Conservation (phyloP, 1,140 invertebrate species). For the Leptoteleia sp. region DNA sequence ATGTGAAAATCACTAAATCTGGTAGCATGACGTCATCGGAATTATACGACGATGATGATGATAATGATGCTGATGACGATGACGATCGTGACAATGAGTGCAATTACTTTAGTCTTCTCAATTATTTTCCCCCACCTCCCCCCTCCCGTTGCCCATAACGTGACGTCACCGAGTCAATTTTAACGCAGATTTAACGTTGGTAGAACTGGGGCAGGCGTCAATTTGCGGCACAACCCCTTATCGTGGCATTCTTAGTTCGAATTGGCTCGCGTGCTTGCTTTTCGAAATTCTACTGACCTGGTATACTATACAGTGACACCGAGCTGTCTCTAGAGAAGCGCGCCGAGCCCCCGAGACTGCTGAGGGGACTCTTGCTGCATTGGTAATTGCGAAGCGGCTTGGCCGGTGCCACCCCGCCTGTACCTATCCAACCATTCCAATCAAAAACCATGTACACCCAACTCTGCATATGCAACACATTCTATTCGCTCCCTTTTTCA, state of each 20-base stretch:
- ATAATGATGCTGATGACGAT: too few species aligned
- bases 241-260: slow-evolving; percentile 7
- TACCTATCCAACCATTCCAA: slow-evolving; percentile 78
- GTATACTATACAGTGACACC: slow-evolving; percentile 83
- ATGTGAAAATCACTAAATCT: too few species aligned
- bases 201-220: not conserved
- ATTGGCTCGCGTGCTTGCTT: slow-evolving; percentile 15
- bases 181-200: slow-evolving; percentile 35
- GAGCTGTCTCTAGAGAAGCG: slow-evolving; percentile 80
- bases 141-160: not conserved
- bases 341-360: slow-evolving; percentile 78
- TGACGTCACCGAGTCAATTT: slow-evolving; percentile 21
- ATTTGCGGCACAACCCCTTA: not conserved
- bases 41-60: too few species aligned
- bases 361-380: slow-evolving; percentile 78
- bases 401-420: slow-evolving; percentile 77
- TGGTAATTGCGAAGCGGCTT: slow-evolving; percentile 80
- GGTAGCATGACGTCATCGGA: too few species aligned
- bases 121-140: too few species aligned
- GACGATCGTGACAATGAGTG: too few species aligned
- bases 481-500: not conserved
- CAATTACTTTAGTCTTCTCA: too few species aligned
- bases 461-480: not conserved
- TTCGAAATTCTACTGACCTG: slow-evolving; percentile 81
- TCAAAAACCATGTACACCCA: slow-evolving; percentile 65